Base-by-base conservation (phyloP, 2,888 invertebrate species). In the Nebria brevicollis region DNA sequence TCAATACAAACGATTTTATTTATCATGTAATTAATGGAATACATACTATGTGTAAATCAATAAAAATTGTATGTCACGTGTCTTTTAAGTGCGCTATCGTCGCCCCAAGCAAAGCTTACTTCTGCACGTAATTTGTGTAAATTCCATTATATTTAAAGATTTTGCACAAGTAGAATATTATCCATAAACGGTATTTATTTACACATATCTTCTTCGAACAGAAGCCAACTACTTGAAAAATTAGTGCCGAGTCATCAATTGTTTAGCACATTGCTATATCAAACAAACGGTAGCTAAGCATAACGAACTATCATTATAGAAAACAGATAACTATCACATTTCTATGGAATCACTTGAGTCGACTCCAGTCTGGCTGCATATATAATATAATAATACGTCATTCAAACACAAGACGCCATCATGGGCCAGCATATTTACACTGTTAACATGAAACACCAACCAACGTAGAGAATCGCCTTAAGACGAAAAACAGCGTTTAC, bases 251-350 rank as follows among this genome's bases (percentile, higher is more conserved):
- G 54, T 54, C 54, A 54, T 54, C 54, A 54, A 54, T 54, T 54
- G 54, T 54, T 54, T 54, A 54, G 54, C 54, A 54, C 54, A 54
- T 13, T 54, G 54, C 54, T 54, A 54, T 54, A 25, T 68, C 68
- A 68, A 68, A 83, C 83, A 83, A 84, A 84, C 84, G 75, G 84
- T 84, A 84, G 54, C 54, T 54, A 54, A 54, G 85, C 83, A 78
- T 77, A 77, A 74, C 82, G 64, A 82, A 83, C 83, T 42, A 54
- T 75, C 54, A 75, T 75, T 75, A 75, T 34, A 84, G 83, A 83
- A 84, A 84, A 84, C 83, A 85, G 85, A 85, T 85, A 84, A 68
- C 83, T 84, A 85, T 85, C 85, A 82, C 83, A 83, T 83, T 84
- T 84, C 84, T 82, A 83, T 82, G 82, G 83, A 83, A 84, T 83